Percentiles rank a stretch among this genome's conserved stretches.
Evolutionary conservation across 2,113 vertebrate genomes (phyloP).

Genomic region (Pluvianellus socialis): DNA sequence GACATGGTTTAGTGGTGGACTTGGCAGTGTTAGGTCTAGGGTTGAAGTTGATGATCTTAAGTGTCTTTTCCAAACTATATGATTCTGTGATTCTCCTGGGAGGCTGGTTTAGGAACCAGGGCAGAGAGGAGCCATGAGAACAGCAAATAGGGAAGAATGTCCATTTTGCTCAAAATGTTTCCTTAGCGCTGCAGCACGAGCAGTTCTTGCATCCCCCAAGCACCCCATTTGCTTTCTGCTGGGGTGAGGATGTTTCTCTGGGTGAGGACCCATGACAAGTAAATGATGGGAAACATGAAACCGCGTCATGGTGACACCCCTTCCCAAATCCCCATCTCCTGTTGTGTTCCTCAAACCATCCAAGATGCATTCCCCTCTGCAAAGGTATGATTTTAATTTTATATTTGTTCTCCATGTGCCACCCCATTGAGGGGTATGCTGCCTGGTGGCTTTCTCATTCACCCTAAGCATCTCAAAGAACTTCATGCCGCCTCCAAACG

Average conservation of each 20-base stretch:
- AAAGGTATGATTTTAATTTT: not conserved
- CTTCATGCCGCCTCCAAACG: not conserved
- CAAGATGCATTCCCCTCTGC: not conserved
- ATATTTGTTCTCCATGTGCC: not conserved
- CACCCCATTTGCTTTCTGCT: not conserved
- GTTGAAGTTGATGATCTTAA: not conserved
- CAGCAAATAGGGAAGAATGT: not conserved
- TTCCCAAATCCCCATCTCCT: not conserved
- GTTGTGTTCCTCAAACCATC: not conserved
- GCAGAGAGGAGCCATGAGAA: not conserved
- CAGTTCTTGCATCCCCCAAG: not conserved
- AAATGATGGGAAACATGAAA: not conserved
- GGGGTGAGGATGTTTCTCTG: rapidly evolving
- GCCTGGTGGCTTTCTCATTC: not conserved
- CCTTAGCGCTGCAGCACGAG: not conserved
- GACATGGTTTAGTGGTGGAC: not conserved
- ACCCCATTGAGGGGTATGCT: rapidly evolving
- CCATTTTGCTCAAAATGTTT: not conserved
- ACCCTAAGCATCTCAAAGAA: rapidly evolving
- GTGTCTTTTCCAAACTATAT: not conserved
- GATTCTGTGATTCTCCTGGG: not conserved
- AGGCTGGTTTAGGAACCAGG: not conserved
- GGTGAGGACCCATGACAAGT: not conserved
- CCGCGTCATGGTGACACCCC: not conserved
- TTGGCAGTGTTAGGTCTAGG: not conserved